Conservation (phyloP, 2,797 vertebrate genomes). For the Eptatretus atami region DNA sequence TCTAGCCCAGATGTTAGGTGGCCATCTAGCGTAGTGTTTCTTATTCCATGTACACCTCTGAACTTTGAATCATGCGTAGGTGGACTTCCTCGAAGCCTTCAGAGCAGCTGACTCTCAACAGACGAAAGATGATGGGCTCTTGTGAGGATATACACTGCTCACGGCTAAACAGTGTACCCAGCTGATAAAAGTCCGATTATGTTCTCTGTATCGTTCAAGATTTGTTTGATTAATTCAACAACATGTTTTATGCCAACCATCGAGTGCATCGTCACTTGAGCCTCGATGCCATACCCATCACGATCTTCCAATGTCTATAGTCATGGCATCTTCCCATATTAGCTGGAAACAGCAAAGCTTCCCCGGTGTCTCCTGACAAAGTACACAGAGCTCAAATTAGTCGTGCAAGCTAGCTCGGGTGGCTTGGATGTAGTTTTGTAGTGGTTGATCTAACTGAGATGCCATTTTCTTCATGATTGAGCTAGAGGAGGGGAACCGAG, state of each 20-base stretch:
- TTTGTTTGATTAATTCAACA: neutral
- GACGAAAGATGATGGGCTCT: neutral
- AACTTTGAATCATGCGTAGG: neutral
- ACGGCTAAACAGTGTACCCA: neutral
- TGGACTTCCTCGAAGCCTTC: neutral
- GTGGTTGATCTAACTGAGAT: no score
- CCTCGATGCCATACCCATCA: neutral
- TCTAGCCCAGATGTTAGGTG: neutral
- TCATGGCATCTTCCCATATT: neutral
- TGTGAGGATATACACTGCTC: neutral
- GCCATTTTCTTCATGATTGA: no score
- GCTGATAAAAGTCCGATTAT: neutral
- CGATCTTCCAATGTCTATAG: slow-evolving; percentile 1
- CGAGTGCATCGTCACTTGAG: neutral
- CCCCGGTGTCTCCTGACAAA: slow-evolving; percentile 3
- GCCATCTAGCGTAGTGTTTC: neutral
- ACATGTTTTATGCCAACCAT: neutral
- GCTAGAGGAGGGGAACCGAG: no score
- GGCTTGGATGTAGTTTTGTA: neutral
- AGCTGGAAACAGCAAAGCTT: no score
- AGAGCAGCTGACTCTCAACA: slow-evolving; percentile 2
- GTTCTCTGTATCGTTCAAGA: slow-evolving; percentile 5
- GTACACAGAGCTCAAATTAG: slow-evolving; percentile 3
- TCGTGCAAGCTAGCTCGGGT: neutral
- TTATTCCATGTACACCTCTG: no score